Percentiles rank a stretch among this genome's conserved stretches.
Evolutionary conservation across 2,888 invertebrate genomes (phyloP).

Genomic region (Zootermopsis nevadensis): DNA sequence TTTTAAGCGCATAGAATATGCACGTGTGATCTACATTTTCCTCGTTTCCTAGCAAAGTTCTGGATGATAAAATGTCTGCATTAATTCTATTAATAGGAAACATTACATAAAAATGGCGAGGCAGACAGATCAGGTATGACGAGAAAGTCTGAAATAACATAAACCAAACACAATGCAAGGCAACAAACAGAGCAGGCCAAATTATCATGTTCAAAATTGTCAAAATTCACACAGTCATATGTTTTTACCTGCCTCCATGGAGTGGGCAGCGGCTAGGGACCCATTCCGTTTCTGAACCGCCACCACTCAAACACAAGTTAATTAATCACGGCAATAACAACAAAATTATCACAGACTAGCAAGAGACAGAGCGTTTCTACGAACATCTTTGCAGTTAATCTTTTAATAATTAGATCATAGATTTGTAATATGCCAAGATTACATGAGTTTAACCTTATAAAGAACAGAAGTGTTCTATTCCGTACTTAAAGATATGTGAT

Average conservation of each 20-base stretch:
- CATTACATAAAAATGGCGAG: not conserved
- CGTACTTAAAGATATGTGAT: no score
- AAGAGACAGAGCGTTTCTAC: not conserved
- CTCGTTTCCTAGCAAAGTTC: not conserved
- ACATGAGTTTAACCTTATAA: no score
- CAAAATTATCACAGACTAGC: conserved; percentile 3
- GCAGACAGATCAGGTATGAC: not conserved
- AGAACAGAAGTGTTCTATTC: no score
- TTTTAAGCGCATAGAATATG: no score
- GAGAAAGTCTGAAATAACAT: conserved; percentile 21
- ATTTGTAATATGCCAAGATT: no score
- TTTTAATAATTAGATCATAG: no score
- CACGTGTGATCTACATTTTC: no score
- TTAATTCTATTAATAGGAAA: not conserved
- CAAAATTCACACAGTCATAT: conserved; percentile 15
- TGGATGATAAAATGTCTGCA: not conserved
- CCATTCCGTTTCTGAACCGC: conserved; percentile 31
- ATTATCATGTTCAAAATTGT: not conserved
- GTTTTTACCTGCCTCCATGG: conserved; percentile 27
- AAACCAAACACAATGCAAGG: not conserved
- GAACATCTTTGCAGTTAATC: no score
- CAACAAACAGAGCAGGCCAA: not conserved
- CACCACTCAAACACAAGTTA: conserved; percentile 7
- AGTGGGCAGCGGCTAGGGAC: conserved; percentile 17
- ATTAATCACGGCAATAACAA: conserved; percentile 9